These are phyloP conservation scores for Gisinianus flammeolus DNA, from an alignment of 2,888 invertebrate species.

Conservation along the genomic window DNA sequence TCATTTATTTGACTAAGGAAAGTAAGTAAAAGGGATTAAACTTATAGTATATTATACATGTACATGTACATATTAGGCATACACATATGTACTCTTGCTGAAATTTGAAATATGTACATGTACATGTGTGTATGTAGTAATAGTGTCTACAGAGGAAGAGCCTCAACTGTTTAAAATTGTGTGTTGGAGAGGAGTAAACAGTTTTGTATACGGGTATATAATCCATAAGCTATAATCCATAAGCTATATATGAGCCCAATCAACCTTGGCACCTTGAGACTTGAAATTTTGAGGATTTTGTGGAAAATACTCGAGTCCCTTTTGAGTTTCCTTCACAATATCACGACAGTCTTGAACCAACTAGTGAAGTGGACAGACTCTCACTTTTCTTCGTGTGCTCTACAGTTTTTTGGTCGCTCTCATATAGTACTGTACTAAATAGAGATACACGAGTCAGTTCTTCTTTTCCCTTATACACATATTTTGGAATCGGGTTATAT, in stretches of 20 bases:
- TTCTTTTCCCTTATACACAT: not conserved
- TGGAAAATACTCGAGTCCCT: not conserved
- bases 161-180: no score
- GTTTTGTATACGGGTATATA: not conserved
- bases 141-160: no score
- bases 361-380: slow-evolving; percentile 29
- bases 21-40: no score
- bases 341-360: slow-evolving; percentile 26
- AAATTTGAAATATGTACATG: no score
- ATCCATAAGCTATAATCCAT: not conserved
- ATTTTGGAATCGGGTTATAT: not conserved
- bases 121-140: not conserved
- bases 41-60: no score
- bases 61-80: no score
- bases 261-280: slow-evolving; percentile 25
- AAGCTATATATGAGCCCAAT: no score
- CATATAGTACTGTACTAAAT: no score
- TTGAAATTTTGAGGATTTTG: slow-evolving; percentile 15
- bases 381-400: no score
- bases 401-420: no score
- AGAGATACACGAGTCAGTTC: not conserved
- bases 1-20: no score
- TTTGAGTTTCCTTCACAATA: not conserved
- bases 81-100: no score
- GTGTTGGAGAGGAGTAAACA: not conserved